Base-by-base conservation (phyloP, 2,888 invertebrate species). In the Drosophila siamana region DNA sequence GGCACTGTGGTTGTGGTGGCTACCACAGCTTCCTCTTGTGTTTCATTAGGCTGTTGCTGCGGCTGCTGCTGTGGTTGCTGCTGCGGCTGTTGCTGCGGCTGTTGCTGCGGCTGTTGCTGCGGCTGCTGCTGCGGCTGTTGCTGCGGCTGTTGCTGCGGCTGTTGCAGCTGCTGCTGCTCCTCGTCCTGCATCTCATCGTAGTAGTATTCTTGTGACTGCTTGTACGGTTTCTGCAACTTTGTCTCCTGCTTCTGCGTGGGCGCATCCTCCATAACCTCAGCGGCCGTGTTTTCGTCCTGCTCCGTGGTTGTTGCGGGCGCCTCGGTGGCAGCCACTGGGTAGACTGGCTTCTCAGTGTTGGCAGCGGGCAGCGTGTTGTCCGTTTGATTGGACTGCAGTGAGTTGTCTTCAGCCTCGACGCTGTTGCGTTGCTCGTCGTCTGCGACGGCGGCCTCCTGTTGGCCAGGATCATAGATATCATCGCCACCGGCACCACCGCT, bases 1-100 rank as follows among this genome's bases (percentile, higher is more conserved):
- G 91, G 91, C 43, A 91, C 85, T 66, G 88, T 78, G 46, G 90
- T 89, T 38, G 90, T 89, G 43, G 61, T 40, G 11, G n/a, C 55
- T 11, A 43, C 15, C 3, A 33, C 6, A 4, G 13, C 7, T 11
- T 63, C 56, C 24, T 67, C 61, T 36, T 48, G 40, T 0, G 26
- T 16, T 41, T 62, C 43, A 51, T 69, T 71, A 30, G 59, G 52
- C 44, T 68, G 65, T 11, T 54, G 64, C 22, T 62, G 40, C 56
- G 69, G 69, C 28, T 61, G 51, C 43, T 69, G 66, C n/a, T 55
- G 65, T n/a, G n/a, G n/a, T n/a, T n/a, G n/a, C n/a, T n/a, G n/a
- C n/a, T 61, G 52, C 44, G 68, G 65, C 11, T 54, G 64, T 22
- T 62, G 40, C 56, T 69, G 69, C 28, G 59, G 51, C 43, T 69